Percentiles rank a stretch among this genome's conserved stretches.
Evolutionary conservation across 2,888 invertebrate genomes (phyloP).

Genomic region (Lumbricus terrestris): DNA sequence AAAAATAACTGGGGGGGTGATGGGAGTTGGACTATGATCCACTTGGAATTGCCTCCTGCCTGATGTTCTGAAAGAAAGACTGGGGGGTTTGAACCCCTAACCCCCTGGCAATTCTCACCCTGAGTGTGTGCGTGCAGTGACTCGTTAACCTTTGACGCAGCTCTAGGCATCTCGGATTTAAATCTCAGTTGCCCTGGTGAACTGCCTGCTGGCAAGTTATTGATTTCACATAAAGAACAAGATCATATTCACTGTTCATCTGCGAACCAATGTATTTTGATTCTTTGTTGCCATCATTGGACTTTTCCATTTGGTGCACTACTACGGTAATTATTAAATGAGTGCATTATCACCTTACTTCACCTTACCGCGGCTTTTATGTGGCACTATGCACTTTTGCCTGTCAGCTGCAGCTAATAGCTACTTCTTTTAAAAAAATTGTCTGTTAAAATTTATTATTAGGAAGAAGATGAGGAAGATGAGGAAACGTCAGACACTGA

Average conservation of each 20-base stretch:
- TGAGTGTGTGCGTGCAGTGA: neutral
- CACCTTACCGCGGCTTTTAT: neutral
- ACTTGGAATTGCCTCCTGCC: too few species aligned
- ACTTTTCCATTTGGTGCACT: neutral
- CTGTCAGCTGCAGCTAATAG: neutral
- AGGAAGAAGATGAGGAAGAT: conserved; percentile 48
- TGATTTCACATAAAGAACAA: neutral
- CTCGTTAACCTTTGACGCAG: neutral
- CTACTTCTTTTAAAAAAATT: neutral
- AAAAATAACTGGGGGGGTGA: too few species aligned
- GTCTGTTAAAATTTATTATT: neutral
- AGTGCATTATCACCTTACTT: neutral
- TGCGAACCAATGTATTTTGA: neutral
- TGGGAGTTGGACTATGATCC: too few species aligned
- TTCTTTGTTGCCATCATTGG: neutral
- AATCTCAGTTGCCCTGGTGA: neutral
- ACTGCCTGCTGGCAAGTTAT: neutral
- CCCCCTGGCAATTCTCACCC: too few species aligned
- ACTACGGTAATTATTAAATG: neutral
- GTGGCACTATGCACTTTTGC: too few species aligned
- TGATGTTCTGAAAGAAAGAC: too few species aligned
- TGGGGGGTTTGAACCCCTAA: too few species aligned
- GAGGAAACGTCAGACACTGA: conserved; percentile 67
- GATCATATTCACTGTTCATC: neutral
- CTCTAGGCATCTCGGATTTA: neutral